Percentiles rank a stretch among this genome's conserved stretches.
phyloP scores from a whole-genome alignment of 2,113 vertebrate genomes.

The human region GRCh38 chr2:190848501-190849000 shows the following conservation, averaged over 20 bases:
- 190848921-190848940: slow-evolving; percentile 30
- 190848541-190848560: not conserved
- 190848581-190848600: slow-evolving; percentile 9
- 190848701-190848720: slow-evolving; percentile 1
- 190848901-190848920: slow-evolving; percentile 36
- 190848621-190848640: slow-evolving; percentile 8
- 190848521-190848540: not conserved
- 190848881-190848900: not conserved
- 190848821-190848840: slow-evolving; percentile 25
- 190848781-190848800: slow-evolving; percentile 9
- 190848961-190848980: not conserved
- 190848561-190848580: slow-evolving; percentile 5
- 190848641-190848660: slow-evolving; percentile 24
- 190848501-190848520: not conserved
- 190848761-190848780: not conserved
- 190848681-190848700: not conserved
- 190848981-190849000: no score
- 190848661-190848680: not conserved
- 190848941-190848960: not conserved
- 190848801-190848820: not conserved
- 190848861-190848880: slow-evolving; percentile 19
- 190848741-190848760: slow-evolving; percentile 10
- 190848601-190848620: slow-evolving; percentile 37
- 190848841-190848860: slow-evolving; percentile 1
- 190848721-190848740: not conserved